A percentile compares a stretch with the other conserved stretches of the same genome.
These are phyloP conservation scores for Agriopis leucophaearia DNA, from an alignment of 2,888 invertebrate species.

Conservation along the genomic window DNA sequence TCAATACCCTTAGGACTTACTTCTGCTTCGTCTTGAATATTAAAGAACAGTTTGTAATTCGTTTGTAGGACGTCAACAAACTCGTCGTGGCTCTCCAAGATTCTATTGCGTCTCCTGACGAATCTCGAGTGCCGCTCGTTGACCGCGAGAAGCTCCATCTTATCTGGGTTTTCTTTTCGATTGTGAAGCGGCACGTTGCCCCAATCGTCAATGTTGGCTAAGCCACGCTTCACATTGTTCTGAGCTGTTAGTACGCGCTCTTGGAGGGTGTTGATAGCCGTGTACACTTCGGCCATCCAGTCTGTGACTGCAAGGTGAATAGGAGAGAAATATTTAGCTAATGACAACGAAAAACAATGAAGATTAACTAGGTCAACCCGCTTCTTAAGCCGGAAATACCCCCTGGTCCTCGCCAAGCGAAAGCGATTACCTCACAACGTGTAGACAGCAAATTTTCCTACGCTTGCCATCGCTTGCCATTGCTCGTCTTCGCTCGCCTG, in stretches of 20 bases:
- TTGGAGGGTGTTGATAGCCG: constrained; percentile 90
- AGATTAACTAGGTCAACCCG: background rate
- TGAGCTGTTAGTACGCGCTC: constrained; percentile 89
- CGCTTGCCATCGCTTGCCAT: too few species aligned
- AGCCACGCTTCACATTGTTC: constrained; percentile 87
- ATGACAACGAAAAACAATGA: background rate
- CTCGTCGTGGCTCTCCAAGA: constrained; percentile 82
- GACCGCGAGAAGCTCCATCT: constrained; percentile 83
- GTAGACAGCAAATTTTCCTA: too few species aligned
- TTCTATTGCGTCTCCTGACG: constrained; percentile 73
- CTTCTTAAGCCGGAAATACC: background rate
- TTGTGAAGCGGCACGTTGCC: constrained; percentile 91
- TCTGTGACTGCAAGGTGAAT: constrained; percentile 81
- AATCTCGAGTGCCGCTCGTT: constrained; percentile 85
- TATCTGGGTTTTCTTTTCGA: constrained; percentile 85
- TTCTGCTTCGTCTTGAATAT: constrained; percentile 84
- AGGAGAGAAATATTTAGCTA: background rate
- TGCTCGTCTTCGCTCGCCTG: too few species aligned
- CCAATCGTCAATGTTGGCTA: constrained; percentile 89
- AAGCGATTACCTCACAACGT: too few species aligned
- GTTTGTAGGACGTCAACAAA: constrained; percentile 86
- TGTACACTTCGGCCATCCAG: constrained; percentile 89
- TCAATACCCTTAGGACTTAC: constrained; percentile 50
- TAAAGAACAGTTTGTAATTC: constrained; percentile 90
- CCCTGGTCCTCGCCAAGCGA: too few species aligned